Conservation (phyloP, 2,888 invertebrate genomes). For the Hirudinaria manillensis region DNA sequence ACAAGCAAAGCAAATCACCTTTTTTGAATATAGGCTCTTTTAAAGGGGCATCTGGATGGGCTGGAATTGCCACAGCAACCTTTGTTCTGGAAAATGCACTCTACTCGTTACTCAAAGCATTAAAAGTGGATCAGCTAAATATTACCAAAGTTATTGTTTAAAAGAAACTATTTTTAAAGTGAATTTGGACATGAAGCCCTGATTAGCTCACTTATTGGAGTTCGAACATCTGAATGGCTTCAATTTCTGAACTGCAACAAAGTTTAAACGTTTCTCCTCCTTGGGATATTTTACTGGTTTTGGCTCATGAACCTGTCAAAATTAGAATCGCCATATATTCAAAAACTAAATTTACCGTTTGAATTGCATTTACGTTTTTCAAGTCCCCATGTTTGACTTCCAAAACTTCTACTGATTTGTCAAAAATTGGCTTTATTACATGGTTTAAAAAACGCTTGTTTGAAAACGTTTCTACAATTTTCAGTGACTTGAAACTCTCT, state of each 20-base stretch:
- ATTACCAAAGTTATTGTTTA: background rate
- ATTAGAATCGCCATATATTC: background rate
- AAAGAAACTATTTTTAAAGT: background rate
- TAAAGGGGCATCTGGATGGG: conserved; percentile 49
- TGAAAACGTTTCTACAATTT: background rate
- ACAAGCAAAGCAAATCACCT: conserved; percentile 26
- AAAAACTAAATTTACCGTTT: background rate
- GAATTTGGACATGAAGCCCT: too few relatives aligned
- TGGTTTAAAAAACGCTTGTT: conserved; percentile 29
- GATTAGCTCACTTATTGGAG: background rate
- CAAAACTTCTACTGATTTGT: conserved; percentile 51
- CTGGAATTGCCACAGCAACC: conserved; percentile 49
- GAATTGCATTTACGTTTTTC: conserved; percentile 43
- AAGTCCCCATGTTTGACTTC: conserved; percentile 52
- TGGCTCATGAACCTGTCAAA: conserved; percentile 41
- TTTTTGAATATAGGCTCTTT: conserved; percentile 44
- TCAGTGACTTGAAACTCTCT: background rate
- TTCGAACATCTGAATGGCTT: conserved; percentile 40
- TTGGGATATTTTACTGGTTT: conserved; percentile 42
- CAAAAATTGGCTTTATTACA: conserved; percentile 47
- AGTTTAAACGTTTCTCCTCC: conserved; percentile 39
- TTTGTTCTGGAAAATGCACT: conserved; percentile 39
- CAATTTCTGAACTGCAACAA: conserved; percentile 45
- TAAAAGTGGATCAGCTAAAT: background rate
- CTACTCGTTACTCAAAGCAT: too few relatives aligned